Percentiles rank a stretch among this genome's conserved stretches.
Evolutionary conservation across 2,113 vertebrate genomes (phyloP).

Genomic region (Lepus timidus): DNA sequence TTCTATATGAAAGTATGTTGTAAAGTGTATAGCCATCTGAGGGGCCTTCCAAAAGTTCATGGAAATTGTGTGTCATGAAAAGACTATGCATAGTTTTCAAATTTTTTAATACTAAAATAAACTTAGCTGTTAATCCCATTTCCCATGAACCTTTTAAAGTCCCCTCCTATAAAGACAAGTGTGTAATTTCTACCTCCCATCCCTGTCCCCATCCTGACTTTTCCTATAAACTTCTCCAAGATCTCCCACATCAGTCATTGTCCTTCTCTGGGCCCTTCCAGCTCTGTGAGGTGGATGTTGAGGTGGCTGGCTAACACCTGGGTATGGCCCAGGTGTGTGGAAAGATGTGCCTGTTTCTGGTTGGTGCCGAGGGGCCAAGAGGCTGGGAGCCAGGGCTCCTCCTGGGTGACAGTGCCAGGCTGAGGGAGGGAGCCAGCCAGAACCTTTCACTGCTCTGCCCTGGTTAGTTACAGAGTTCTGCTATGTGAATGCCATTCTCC

Average conservation of each 20-base stretch:
- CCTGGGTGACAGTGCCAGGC: not conserved
- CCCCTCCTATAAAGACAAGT: too few relatives aligned
- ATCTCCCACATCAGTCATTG: not conserved
- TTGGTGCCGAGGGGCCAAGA: not conserved
- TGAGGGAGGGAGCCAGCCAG: not conserved
- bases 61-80: too few relatives aligned
- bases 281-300: not conserved
- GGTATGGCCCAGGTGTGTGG: not conserved
- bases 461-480: not conserved
- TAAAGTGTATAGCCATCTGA: not conserved
- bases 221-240: not conserved
- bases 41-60: too few relatives aligned
- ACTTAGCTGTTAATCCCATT: too few relatives aligned
- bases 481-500: not conserved
- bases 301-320: not conserved
- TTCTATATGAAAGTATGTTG: not conserved
- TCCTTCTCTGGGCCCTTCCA: not conserved
- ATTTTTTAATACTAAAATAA: too few relatives aligned
- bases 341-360: not conserved
- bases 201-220: not conserved
- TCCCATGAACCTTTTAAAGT: too few relatives aligned
- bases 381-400: not conserved
- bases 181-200: not conserved
- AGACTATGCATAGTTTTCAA: too few relatives aligned
- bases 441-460: not conserved